Base-by-base conservation (phyloP, 1,140 invertebrate species). In the Drosophila eugracilis region DNA sequence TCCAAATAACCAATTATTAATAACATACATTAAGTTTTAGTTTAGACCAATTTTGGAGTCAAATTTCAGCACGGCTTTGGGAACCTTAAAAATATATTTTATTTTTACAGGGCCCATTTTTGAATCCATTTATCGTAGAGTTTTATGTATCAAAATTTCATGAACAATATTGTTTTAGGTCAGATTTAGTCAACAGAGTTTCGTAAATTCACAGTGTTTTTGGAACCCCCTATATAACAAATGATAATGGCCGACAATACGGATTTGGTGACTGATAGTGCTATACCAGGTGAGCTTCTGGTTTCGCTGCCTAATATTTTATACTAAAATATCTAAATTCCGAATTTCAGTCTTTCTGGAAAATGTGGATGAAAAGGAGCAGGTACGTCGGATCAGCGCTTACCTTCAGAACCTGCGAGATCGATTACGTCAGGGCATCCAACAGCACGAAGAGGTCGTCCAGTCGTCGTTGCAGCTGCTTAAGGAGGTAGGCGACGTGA, bases 401-500 rank as follows among this genome's bases (percentile, higher is more conserved):
- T 89, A 88, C 52, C 34, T 89, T 9, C 54, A 49, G 2, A 62
- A 67, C 47, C 36, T 89, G 3, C 65, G 67, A 5, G 37, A 72
- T 15, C 71, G 77, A 0, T 42, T 88, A 0, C 63, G 49, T 9
- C 17, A 44, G 7, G 49, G 72, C 1, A 14, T 74, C 4, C 36
- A 49, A 19, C 42, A 78, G 50, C 71, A 81, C 26, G 69, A 49
- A 1, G 58, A 73, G 6, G 22, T 70, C 15, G 63, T 80, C 7
- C 57, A 72, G n/a, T 36, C 50, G 0, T 81, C 83, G 32, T 37
- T 85, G n/a, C 58, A 62, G 24, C 17, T 89, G 0, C 63, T 85
- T 6, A 72, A 72, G 55, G 86, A 90, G 22, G 44, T 90, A 5
- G 32, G 45, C 1, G 74, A 84, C 1, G 69, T 90, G 1, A 57